Evolutionary conservation across 2,797 vertebrate species (phyloP), one percentile per base, ranked within the genome.

Genomic region (Sparidentex hasta): DNA sequence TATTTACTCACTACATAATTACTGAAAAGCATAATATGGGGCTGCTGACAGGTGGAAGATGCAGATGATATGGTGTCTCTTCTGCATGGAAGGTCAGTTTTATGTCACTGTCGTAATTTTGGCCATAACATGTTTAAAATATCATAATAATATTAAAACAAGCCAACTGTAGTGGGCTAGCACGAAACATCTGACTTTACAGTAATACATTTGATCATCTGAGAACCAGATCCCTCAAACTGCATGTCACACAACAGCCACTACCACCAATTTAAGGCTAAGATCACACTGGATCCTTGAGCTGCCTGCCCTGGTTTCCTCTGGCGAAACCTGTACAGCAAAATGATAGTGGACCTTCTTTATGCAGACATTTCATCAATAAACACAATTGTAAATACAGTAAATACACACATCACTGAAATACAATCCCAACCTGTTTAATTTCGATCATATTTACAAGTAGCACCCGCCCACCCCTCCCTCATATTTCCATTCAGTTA

Each of bases 371-470:
- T 18, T 23, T 5, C 9, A 54, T 29, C 1, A 43, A 43, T 51
- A 48, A 33, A 25, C 7, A 25, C 0, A 2, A 44, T 13, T 17
- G 14, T 44, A 14, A 63, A 54, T 23, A 38, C 25, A 75, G 20
- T 27, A 73, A 76, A 69, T 1, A 7, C 46, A 80, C 52, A 71
- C 8, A 2, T 14, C 11, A 51, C 13, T 47, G 47, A 88, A 90
- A 71, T 90, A 93, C 88, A 94, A 91, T 92, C 82, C 86, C 83
- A 87, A 78, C 21, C 80, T 86, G 80, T 95, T 95, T 95, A 95
- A 93, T 95, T 86, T 7, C 91, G 93, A 82, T 91, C 84, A 92
- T 91, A 93, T 95, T 90, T 93, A 95, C 92, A 94, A 79, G 85
- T 85, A 79, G 58, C 75, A 70, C 27, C 85, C 46, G 0, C 25